These are phyloP conservation scores for Asobara japonica DNA, from an alignment of 1,140 invertebrate genomes.

Conservation along the genomic window DNA sequence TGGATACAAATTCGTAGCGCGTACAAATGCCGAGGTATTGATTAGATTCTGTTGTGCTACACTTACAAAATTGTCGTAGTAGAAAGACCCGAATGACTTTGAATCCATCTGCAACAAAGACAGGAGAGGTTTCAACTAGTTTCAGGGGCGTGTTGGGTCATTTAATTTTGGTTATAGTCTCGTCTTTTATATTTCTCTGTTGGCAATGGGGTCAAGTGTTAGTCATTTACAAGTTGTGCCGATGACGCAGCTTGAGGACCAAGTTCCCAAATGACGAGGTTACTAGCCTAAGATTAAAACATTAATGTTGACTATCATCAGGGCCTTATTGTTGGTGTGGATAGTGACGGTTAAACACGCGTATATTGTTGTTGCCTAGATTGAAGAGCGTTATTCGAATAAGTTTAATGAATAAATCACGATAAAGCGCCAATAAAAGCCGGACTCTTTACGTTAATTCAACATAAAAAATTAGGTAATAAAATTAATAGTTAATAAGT, in stretches of 20 bases:
- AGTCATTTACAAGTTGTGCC: conserved; percentile 63
- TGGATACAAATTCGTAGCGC: conserved; percentile 27
- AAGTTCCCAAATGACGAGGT: conserved; percentile 64
- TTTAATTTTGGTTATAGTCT: conserved; percentile 35
- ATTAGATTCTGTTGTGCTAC: conserved; percentile 52
- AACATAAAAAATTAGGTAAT: background rate
- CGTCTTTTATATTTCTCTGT: conserved; percentile 34
- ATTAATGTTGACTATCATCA: conserved; percentile 56
- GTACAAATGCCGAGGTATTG: background rate
- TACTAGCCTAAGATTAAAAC: conserved; percentile 51
- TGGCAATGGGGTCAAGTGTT: conserved; percentile 47
- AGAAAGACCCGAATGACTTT: conserved; percentile 92
- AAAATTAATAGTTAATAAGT: background rate
- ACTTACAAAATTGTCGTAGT: conserved; percentile 95
- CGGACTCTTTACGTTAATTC: conserved; percentile 2
- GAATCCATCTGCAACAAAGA: conserved; percentile 85
- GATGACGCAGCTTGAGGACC: conserved; percentile 67
- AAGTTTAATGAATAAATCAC: conserved; percentile 16
- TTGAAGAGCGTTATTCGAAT: conserved; percentile 1
- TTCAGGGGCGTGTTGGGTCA: conserved; percentile 52
- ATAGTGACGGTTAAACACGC: background rate
- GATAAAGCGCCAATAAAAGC: conserved; percentile 8
- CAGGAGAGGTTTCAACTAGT: conserved; percentile 66
- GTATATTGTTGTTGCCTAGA: background rate
- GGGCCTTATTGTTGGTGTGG: conserved; percentile 20